Evolutionary conservation across 2,113 vertebrate species (phyloP).

Genomic region (Cochlearius cochlearius): DNA sequence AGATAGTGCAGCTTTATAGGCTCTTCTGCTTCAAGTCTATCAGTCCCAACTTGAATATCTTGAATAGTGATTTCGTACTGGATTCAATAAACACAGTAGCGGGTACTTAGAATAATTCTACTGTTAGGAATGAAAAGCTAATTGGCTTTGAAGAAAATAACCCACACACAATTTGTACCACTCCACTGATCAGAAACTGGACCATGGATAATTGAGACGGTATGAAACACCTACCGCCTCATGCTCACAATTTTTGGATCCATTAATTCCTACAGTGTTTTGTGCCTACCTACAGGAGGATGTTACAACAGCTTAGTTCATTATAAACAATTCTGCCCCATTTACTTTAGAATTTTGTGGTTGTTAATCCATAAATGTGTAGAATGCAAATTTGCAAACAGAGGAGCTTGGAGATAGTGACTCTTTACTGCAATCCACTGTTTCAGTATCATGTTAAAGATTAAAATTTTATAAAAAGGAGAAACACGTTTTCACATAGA

Average conservation of each 20-base stretch:
- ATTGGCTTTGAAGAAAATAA: slow-evolving; percentile 58
- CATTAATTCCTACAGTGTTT: slow-evolving; percentile 60
- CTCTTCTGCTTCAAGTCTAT: neutral
- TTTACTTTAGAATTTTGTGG: slow-evolving; percentile 55
- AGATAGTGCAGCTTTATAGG: neutral
- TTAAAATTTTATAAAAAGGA: neutral
- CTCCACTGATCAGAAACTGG: slow-evolving; percentile 50
- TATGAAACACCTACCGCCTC: slow-evolving; percentile 48
- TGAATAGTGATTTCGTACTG: neutral
- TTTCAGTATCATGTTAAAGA: neutral
- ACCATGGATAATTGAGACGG: slow-evolving; percentile 58
- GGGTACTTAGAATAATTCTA: neutral
- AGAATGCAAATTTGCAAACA: neutral
- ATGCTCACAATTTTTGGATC: slow-evolving; percentile 45
- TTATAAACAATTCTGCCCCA: slow-evolving; percentile 65
- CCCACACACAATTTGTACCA: slow-evolving; percentile 19
- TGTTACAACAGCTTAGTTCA: slow-evolving; percentile 43
- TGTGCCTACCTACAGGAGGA: slow-evolving; percentile 23
- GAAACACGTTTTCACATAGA: neutral
- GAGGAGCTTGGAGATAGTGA: neutral
- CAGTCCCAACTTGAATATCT: neutral
- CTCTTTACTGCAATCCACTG: neutral
- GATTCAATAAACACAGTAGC: neutral
- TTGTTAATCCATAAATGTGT: slow-evolving; percentile 23
- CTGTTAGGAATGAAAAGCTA: slow-evolving; percentile 34